Evolutionary conservation across 2,797 vertebrate genomes (phyloP), one percentile per base, ranked within the genome.

Genomic region (Peromyscus eremicus): DNA sequence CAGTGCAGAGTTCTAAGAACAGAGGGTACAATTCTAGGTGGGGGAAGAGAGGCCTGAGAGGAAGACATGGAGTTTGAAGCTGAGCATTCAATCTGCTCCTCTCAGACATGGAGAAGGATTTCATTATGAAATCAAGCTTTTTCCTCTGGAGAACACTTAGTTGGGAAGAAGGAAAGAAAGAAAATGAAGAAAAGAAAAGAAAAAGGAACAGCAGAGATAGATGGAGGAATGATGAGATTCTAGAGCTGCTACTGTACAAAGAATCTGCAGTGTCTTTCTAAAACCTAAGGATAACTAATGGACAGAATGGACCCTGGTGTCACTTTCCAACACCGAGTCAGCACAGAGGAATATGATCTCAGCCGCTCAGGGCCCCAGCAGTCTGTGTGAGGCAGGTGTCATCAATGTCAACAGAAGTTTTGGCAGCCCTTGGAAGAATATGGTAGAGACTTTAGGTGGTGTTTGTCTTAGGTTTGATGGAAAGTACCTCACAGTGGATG

Each of bases 1-100:
- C 95, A 85, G 46, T 70, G 27, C 5, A 93, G 83, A 52, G 43
- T 85, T 94, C 76, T 83, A 95, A 93, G 93, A 97, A 89, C 52
- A 93, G 73, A 80, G 62, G 13, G 89, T 70, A 73, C 46, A 86
- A 94, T 83, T 73, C 88, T 89, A 96, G 93, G 70, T 96, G 83
- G 68, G 66, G 29, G 75, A 94, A 88, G 71, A 68, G 49, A 52
- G 55, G 14, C 6, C 5, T 16, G 32, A n/a, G 34, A 64, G 55
- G 27, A 92, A 83, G 81, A 80, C 11, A 66, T 23, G 52, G 52
- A n/a, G 55, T 87, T 57, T 89, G 92, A 90, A 87, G 62, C 23
- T 92, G 60, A 64, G 40, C 68, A 82, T 94, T 94, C 70, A 87
- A 27, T 89, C 75, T 64, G 25, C 76, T 96, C 80, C 46, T 64